phyloP scores from a whole-genome alignment of 2,888 invertebrate species.

The Rhagonycha lutea region DNA sequence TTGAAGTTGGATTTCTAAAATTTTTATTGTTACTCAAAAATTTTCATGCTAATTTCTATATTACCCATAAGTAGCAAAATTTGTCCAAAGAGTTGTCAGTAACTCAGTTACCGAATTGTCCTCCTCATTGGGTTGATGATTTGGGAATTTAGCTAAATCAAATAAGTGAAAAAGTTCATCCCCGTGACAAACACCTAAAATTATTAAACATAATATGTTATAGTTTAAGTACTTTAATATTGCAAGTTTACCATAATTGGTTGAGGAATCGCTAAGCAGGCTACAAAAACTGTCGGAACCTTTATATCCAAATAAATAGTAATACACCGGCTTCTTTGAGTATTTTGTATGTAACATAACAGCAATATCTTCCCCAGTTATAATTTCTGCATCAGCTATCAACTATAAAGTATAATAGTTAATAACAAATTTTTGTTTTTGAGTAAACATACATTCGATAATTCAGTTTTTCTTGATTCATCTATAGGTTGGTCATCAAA shows the following conservation, averaged over 20 bases:
- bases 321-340: conserved; percentile 63
- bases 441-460: conserved; percentile 52
- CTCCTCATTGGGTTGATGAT: conserved; percentile 59
- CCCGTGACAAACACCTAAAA: conserved; percentile 76
- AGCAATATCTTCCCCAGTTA: conserved; percentile 66
- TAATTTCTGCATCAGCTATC: conserved; percentile 74
- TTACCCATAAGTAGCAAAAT: conserved; percentile 75
- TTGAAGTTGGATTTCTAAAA: conserved; percentile 70
- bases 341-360: conserved; percentile 60
- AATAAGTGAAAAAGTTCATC: conserved; percentile 84
- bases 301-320: conserved; percentile 69
- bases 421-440: conserved; percentile 27
- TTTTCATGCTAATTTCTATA: neutral
- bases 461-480: conserved; percentile 45
- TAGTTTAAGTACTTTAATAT: neutral
- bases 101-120: conserved; percentile 66
- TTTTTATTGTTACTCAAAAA: conserved; percentile 60
- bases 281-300: conserved; percentile 71
- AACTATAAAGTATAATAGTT: conserved; percentile 57
- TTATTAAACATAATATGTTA: neutral
- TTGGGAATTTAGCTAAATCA: conserved; percentile 57
- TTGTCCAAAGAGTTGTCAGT: conserved; percentile 71
- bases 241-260: neutral
- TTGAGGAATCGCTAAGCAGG: neutral
- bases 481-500: conserved; percentile 51